Conservation (phyloP, 2,113 vertebrate species). For the Urocolius indicus region DNA sequence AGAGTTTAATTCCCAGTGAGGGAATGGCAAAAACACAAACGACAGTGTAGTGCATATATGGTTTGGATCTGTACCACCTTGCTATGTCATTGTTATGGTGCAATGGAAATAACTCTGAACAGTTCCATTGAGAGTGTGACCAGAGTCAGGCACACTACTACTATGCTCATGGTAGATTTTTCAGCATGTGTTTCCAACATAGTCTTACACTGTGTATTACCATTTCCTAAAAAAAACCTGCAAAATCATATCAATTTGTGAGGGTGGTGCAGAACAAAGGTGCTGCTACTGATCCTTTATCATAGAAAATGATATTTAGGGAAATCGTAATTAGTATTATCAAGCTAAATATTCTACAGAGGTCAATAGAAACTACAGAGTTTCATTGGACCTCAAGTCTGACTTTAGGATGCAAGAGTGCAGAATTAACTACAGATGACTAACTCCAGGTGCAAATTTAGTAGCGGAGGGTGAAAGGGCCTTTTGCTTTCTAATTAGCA, state of each 20-base stretch:
- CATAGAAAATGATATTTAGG: background rate
- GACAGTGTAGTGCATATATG: background rate
- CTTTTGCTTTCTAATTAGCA: slow-evolving; percentile 45
- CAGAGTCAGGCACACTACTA: background rate
- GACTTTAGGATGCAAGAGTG: background rate
- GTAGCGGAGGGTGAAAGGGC: slow-evolving; percentile 30
- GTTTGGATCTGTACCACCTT: background rate
- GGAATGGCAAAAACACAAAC: background rate
- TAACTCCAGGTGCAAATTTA: slow-evolving; percentile 43
- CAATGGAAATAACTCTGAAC: background rate
- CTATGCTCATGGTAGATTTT: background rate
- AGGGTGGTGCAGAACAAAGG: background rate
- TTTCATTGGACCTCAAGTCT: background rate
- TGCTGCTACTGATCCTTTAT: background rate
- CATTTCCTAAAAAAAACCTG: background rate
- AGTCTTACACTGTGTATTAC: background rate
- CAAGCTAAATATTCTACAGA: background rate
- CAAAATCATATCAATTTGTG: background rate
- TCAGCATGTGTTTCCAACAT: background rate
- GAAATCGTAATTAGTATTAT: background rate
- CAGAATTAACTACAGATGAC: slow-evolving; percentile 2
- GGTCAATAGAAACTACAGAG: background rate
- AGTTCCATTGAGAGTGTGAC: fast-evolving
- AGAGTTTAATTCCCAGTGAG: background rate
- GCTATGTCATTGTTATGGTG: background rate